Percentiles rank a stretch among this genome's conserved stretches.
phyloP scores from a whole-genome alignment of 2,888 invertebrate species.

The Sphinx pinastri region DNA sequence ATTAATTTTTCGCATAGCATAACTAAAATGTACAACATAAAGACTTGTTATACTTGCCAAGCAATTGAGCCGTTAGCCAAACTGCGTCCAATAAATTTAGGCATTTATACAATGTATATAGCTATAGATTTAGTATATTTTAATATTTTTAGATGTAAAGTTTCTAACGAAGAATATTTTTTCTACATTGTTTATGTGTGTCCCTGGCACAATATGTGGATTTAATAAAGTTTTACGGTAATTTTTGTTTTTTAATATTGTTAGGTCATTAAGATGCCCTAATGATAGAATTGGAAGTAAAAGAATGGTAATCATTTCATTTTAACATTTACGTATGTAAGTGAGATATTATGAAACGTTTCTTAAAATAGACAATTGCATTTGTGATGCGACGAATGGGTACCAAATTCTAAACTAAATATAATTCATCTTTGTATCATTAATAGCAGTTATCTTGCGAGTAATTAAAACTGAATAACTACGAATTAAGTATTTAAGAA shows the following conservation, averaged over 20 bases:
- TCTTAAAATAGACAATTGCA: neutral
- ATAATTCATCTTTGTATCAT: too few species aligned
- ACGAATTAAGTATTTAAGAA: too few species aligned
- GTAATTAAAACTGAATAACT: too few species aligned
- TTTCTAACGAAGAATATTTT: conserved; percentile 46
- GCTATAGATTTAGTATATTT: conserved; percentile 35
- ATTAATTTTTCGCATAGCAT: conserved; percentile 13
- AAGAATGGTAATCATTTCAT: too few species aligned
- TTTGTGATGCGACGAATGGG: too few species aligned
- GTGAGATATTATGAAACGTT: neutral
- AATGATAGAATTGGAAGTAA: too few species aligned
- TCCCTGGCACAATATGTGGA: conserved; percentile 49
- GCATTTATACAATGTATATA: conserved; percentile 37
- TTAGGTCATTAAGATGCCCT: too few species aligned
- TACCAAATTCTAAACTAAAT: too few species aligned
- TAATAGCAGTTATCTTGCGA: too few species aligned
- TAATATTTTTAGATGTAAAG: conserved; percentile 33
- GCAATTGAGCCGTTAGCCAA: conserved; percentile 37
- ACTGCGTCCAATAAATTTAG: conserved; percentile 31
- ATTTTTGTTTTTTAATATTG: conserved; percentile 27
- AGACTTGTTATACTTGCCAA: conserved; percentile 44
- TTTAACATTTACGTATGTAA: too few species aligned
- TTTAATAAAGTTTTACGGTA: conserved; percentile 54
- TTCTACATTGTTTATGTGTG: conserved; percentile 56
- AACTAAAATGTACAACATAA: conserved; percentile 25